Base-by-base conservation (phyloP, 2,888 invertebrate species). In the Meliscaeva auricollis region DNA sequence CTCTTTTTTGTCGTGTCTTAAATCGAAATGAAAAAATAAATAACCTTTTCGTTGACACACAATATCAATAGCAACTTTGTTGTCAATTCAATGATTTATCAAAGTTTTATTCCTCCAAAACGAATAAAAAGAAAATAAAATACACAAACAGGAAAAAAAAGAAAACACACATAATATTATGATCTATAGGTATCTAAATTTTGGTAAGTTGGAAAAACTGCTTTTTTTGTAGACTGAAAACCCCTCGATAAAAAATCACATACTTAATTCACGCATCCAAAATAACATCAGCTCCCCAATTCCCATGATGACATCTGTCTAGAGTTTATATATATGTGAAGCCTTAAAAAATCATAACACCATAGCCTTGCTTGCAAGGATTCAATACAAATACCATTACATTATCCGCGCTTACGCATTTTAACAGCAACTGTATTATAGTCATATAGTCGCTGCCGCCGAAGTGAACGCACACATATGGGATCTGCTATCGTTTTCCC, bases 31-130 rank as follows among this genome's bases (percentile, higher is more conserved):
- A 35, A 30, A 48, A 50, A 60, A 56, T 62, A 54, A 72, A 72
- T 54, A 64, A 56, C 32, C 20, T 66, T n/a, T 26, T 11, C 9
- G 38, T 35, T n/a, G 69, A 38, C 62, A 46, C 38, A 44, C 32
- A 70, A 11, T 75, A 32, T 60, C 52, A 52, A 64, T 70, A 60
- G 15, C 72, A 66, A 66, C 80, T 56, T 76, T 44, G 54, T 56
- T 77, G 80, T 72, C 81, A 81, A 69, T 81, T 62, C 73, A 20
- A 73, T 81, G 85, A 85, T 85, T 85, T 85, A 85, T 85, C 48
- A 70, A 80, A 50, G 69, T 73, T 52, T 75, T 54, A 69, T 48
- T 68, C 69, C 41, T 62, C 54, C 58, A 52, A 30, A 69, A 38
- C 20, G 30, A 48, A 11, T 26, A 46, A 6, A 56, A n/a, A 41